Conservation (phyloP, 2,113 vertebrate genomes). For the Bufo gargarizans region DNA sequence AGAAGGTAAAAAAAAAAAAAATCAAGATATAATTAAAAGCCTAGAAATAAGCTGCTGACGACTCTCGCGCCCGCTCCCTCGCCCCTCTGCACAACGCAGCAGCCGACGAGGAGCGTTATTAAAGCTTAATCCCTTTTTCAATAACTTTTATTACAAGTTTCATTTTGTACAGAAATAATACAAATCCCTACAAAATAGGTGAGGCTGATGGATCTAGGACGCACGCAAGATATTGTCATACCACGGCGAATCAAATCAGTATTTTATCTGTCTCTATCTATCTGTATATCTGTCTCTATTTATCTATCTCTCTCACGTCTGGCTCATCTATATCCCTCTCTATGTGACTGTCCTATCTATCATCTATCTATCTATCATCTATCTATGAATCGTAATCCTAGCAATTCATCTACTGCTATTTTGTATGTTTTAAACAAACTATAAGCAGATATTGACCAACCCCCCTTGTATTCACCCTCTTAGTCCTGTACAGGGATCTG, state of each 20-base stretch:
- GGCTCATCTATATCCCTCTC: no score
- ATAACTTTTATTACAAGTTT: conserved; percentile 23
- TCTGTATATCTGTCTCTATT: no score
- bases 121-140: conserved; percentile 34
- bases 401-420: no score
- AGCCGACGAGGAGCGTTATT: background rate
- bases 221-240: background rate
- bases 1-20: conserved; percentile 77
- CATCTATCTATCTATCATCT: no score
- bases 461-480: no score
- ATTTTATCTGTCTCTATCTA: no score
- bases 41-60: background rate
- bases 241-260: background rate
- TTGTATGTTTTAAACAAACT: no score
- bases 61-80: background rate
- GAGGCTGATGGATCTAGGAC: background rate
- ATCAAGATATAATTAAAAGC: background rate
- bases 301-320: no score
- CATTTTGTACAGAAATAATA: background rate
- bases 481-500: no score
- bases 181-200: background rate
- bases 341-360: no score
- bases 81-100: background rate
- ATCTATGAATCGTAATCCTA: no score
- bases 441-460: no score